phyloP scores from a whole-genome alignment of 2,888 invertebrate genomes.

The Oligia latruncula region DNA sequence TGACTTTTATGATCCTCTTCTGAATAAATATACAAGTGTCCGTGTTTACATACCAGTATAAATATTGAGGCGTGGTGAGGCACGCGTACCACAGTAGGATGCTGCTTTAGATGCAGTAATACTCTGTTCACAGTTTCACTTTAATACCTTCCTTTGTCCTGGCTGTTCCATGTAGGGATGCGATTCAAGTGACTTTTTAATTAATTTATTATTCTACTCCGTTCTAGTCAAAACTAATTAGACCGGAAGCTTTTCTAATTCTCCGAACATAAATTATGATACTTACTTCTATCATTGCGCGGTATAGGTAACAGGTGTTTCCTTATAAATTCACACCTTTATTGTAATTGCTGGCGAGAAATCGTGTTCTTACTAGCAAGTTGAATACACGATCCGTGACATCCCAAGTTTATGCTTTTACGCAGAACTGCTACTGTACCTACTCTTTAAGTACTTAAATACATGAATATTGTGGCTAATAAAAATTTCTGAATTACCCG shows the following conservation, averaged over 20 bases:
- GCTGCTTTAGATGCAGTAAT: constrained; percentile 4
- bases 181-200: not conserved
- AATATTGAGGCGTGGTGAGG: constrained; percentile 37
- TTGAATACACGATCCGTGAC: constrained; percentile 47
- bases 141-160: not conserved
- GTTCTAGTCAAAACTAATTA: not conserved
- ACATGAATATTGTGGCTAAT: constrained; percentile 1
- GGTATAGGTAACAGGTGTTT: not conserved
- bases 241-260: not conserved
- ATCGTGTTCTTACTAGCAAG: constrained; percentile 46
- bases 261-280: not conserved
- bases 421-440: constrained; percentile 45
- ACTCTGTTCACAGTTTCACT: not conserved
- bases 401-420: constrained; percentile 45
- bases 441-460: constrained; percentile 9
- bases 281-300: not conserved
- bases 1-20: constrained; percentile 62
- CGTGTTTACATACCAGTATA: constrained; percentile 34
- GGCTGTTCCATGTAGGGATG: not conserved
- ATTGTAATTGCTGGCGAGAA: constrained; percentile 17
- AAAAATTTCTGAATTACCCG: constrained; percentile 25
- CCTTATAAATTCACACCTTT: constrained; percentile 15
- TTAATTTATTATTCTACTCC: not conserved
- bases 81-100: constrained; percentile 17
- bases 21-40: constrained; percentile 60